phyloP scores from a whole-genome alignment of 2,888 invertebrate genomes.

The Trachelus troglodyta region DNA sequence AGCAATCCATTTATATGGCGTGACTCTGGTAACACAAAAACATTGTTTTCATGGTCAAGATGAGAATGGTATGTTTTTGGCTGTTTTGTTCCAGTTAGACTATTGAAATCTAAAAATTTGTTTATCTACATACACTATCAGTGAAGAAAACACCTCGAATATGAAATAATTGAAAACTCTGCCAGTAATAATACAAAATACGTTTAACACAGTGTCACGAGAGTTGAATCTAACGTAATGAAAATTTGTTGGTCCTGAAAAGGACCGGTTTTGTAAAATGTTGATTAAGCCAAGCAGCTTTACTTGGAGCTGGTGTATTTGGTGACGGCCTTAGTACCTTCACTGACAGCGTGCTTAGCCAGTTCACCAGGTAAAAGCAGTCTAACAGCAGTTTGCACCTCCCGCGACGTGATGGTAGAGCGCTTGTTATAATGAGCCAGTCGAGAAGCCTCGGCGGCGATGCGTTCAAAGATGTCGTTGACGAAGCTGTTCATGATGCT shows the following conservation, averaged over 20 bases:
- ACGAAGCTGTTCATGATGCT: constrained; percentile 69
- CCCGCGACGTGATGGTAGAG: constrained; percentile 75
- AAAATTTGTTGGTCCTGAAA: constrained; percentile 41
- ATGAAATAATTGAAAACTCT: too few relatives aligned
- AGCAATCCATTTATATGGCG: too few relatives aligned
- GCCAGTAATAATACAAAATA: too few relatives aligned
- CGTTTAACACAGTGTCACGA: too few relatives aligned
- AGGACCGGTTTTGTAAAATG: constrained; percentile 37
- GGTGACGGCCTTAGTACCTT: constrained; percentile 55
- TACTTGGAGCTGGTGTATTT: constrained; percentile 61
- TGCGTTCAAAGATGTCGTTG: constrained; percentile 53
- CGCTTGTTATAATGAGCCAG: constrained; percentile 57
- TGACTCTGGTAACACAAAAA: too few relatives aligned
- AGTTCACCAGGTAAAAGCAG: constrained; percentile 73
- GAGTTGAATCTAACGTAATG: too few relatives aligned
- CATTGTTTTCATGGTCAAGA: too few relatives aligned
- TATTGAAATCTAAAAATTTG: too few relatives aligned
- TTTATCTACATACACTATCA: too few relatives aligned
- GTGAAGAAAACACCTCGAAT: too few relatives aligned
- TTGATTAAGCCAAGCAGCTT: constrained; percentile 19
- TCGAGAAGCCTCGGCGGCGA: constrained; percentile 48
- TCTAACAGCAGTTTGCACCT: constrained; percentile 64
- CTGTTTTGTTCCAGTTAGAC: too few relatives aligned
- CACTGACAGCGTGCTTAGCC: constrained; percentile 77
- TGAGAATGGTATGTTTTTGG: too few relatives aligned